Base-by-base conservation (phyloP, 2,797 vertebrate species). In the Sebastes hopkinsi region DNA sequence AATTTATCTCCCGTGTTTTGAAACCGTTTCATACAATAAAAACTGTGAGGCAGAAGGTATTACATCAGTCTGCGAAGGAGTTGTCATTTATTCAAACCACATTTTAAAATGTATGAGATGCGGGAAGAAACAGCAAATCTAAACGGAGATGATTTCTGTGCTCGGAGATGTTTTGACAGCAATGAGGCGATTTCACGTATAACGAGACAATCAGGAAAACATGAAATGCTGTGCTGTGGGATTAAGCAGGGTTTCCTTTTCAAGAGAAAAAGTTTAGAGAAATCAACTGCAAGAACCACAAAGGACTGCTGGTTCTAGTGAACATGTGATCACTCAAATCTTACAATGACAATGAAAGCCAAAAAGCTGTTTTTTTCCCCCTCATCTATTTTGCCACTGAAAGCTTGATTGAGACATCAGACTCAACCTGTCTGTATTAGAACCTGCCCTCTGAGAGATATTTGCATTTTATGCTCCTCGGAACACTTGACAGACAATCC, bases 81-180 rank as follows among this genome's bases (percentile, higher is more conserved):
- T 70, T 80, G 58, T 64, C 65, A 81, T 87, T 86, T 86, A 86
- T 85, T 77, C 77, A 76, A 83, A 81, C 58, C 55, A 55, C 83
- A 34, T 88, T 82, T 92, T 83, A 86, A 90, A 86, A 92, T 80
- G 85, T 81, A 85, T 88, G 78, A 87, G 81, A 90, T 87, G 81
- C 78, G 50, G 80, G 82, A 86, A 81, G 67, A 85, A 87, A 88
- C 74, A 85, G 29, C 71, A 80, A 87, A 90, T 87, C 77, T 83
- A 86, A 91, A 91, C 75, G 68, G 70, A 86, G 88, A 92, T 77
- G 74, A 87, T 91, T 88, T 67, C 76, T 67, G 64, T 29, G 80
- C 84, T 83, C 59, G 1, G 60, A 90, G 80, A 83, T 75, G 75
- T 85, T 85, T 83, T 79, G 86, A 86, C 77, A 75, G 69, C 82